These are phyloP conservation scores for Clangula hyemalis DNA, from an alignment of 2,797 vertebrate species.

Conservation along the genomic window DNA sequence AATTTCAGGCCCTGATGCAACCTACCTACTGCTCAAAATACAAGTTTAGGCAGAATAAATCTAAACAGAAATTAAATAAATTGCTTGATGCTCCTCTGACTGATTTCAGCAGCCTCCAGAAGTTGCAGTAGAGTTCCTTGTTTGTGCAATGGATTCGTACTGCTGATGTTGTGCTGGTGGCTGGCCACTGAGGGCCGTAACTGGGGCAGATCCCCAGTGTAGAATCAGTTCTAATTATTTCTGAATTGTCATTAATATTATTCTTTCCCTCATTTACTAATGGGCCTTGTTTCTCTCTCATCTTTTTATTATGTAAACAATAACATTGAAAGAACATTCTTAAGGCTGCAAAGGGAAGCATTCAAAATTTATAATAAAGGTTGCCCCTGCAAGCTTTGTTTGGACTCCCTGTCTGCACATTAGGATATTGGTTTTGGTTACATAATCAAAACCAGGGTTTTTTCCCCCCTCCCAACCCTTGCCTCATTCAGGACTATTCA, in stretches of 20 bases:
- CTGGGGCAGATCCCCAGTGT: constrained; percentile 59
- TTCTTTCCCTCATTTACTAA: constrained; percentile 51
- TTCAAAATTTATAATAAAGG: neutral
- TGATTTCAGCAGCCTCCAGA: neutral
- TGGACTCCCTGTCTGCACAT: neutral
- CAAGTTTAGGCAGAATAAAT: neutral
- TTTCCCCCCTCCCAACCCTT: neutral
- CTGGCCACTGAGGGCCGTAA: constrained; percentile 41
- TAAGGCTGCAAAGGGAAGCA: neutral
- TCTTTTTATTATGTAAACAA: constrained; percentile 34
- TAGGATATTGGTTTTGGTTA: neutral
- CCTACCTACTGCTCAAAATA: neutral
- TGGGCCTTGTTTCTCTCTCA: constrained; percentile 16
- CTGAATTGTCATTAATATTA: constrained; percentile 62
- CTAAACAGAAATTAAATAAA: neutral
- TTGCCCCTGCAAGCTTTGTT: neutral
- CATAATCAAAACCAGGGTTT: constrained; percentile 7
- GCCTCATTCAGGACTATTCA: neutral
- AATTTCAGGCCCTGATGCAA: neutral
- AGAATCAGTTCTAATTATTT: constrained; percentile 59
- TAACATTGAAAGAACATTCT: neutral
- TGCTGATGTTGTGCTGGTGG: constrained; percentile 2
- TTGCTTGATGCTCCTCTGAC: fast-evolving
- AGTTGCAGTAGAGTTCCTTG: neutral
- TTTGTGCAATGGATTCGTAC: neutral